These are phyloP conservation scores for Geotrupes spiniger DNA, from an alignment of 2,888 invertebrate species.

Conservation along the genomic window DNA sequence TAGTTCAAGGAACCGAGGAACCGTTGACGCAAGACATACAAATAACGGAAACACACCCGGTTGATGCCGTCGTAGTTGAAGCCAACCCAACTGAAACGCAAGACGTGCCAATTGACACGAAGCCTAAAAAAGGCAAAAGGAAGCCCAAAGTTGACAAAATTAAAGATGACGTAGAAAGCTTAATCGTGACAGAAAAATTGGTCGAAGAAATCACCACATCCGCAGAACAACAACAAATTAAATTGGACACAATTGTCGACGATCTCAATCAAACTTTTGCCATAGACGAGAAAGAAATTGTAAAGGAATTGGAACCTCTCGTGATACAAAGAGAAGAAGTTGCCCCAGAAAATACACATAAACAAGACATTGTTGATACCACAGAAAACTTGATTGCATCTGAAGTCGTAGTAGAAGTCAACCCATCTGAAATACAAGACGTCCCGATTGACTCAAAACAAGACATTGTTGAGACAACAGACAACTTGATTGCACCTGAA, in stretches of 20 bases:
- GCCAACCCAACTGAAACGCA: not conserved
- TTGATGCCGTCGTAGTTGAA: not conserved
- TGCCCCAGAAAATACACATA: not conserved
- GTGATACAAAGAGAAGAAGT: not conserved
- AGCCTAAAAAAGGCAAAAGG: conserved; percentile 9
- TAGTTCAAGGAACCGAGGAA: not conserved
- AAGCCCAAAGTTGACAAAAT: not conserved
- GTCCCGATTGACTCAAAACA: not conserved
- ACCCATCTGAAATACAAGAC: not conserved
- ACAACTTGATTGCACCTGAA: not conserved
- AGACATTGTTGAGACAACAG: not conserved
- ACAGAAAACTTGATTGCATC: not conserved
- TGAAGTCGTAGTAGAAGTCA: not conserved
- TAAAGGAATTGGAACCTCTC: not conserved
- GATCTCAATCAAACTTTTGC: not conserved
- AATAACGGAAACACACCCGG: not conserved
- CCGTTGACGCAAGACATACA: not conserved
- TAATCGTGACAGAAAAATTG: not conserved
- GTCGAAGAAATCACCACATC: not conserved
- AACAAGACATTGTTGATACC: not conserved
- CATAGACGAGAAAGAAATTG: not conserved
- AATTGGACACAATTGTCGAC: not conserved
- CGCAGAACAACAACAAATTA: not conserved
- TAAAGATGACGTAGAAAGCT: not conserved
- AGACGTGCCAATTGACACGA: not conserved